phyloP scores from a whole-genome alignment of 2,113 vertebrate species.

The Balaenoptera acutorostrata region DNA sequence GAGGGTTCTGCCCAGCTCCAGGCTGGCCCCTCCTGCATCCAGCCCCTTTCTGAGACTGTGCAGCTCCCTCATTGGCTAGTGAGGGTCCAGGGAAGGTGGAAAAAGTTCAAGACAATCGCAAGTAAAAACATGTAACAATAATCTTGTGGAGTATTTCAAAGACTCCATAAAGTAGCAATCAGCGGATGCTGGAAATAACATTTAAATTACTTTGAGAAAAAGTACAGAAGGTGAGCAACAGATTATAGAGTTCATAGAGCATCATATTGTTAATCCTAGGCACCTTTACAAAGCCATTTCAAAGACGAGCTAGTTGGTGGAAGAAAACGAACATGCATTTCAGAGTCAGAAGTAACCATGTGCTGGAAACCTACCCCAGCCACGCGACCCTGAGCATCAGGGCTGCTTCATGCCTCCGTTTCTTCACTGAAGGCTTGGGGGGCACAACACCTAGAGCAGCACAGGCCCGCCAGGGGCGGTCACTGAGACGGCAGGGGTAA shows the following conservation, averaged over 20 bases:
- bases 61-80: rapidly evolving
- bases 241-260: no score
- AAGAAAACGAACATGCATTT: not conserved
- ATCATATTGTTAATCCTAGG: not conserved
- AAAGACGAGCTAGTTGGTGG: not conserved
- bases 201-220: not conserved
- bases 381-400: rapidly evolving
- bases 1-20: not conserved
- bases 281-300: not conserved
- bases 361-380: not conserved
- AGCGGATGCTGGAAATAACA: not conserved
- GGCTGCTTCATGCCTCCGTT: no score
- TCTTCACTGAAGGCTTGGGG: rapidly evolving
- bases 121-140: not conserved
- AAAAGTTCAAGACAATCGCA: not conserved
- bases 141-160: not conserved
- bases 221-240: not conserved
- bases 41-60: not conserved
- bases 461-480: rapidly evolving
- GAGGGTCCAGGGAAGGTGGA: not conserved
- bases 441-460: rapidly evolving
- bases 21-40: not conserved
- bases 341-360: rapidly evolving
- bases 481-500: rapidly evolving
- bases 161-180: not conserved